A percentile compares a stretch with the other conserved stretches of the same genome.
Evolutionary conservation across 1,140 invertebrate species (phyloP).

Genomic region (Drosophila persimilis): DNA sequence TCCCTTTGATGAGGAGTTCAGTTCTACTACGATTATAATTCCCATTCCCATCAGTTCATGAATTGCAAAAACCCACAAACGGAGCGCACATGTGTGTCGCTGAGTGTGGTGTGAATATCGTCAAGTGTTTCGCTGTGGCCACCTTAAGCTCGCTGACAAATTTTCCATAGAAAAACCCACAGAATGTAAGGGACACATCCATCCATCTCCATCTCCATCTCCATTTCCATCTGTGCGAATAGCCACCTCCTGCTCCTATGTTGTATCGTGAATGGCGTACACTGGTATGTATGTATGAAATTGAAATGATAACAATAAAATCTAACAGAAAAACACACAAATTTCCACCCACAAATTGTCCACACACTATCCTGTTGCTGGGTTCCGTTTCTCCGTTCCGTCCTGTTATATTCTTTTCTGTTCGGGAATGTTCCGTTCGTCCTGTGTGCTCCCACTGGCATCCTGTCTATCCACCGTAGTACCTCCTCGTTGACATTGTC

Average conservation of each 20-base stretch:
- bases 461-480: slow-evolving; percentile 20
- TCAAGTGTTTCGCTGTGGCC: slow-evolving; percentile 22
- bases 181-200: not conserved
- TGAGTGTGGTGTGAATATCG: slow-evolving; percentile 11
- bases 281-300: slow-evolving; percentile 18
- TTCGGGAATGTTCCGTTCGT: too few relatives aligned
- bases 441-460: slow-evolving; percentile 3
- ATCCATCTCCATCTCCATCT: not conserved
- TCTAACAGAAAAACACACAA: slow-evolving; percentile 47
- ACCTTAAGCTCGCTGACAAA: slow-evolving; percentile 48
- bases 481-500: slow-evolving; percentile 33
- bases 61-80: not conserved
- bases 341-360: slow-evolving; percentile 62
- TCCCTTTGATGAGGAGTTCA: too few relatives aligned
- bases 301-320: slow-evolving; percentile 73
- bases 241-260: slow-evolving; percentile 3
- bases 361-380: slow-evolving; percentile 46
- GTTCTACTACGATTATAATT: not conserved
- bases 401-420: too few relatives aligned
- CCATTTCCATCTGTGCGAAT: too few relatives aligned
- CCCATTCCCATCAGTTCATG: not conserved
- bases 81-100: slow-evolving; percentile 1
- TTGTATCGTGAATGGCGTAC: slow-evolving; percentile 19
- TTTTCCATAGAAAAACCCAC: slow-evolving; percentile 2
- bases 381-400: slow-evolving; percentile 12